A percentile compares a stretch with the other conserved stretches of the same genome.
phyloP scores from a whole-genome alignment of 1,140 invertebrate genomes.

The Limonius californicus region DNA sequence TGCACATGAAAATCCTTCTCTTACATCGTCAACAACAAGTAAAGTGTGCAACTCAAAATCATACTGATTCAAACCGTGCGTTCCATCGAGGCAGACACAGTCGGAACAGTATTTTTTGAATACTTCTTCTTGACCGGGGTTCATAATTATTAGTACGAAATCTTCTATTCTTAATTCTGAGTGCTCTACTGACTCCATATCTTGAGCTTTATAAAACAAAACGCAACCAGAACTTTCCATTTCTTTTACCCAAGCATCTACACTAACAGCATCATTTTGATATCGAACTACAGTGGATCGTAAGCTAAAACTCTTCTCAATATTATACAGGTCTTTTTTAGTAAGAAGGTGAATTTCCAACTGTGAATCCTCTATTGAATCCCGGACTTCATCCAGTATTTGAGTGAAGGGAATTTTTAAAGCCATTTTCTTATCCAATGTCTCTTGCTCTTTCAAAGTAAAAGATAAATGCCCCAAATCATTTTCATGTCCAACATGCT shows the following conservation, averaged over 20 bases:
- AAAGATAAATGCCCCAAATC: too few relatives aligned
- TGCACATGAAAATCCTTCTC: constrained; percentile 21
- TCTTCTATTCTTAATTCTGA: background rate
- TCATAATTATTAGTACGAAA: background rate
- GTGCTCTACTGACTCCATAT: background rate
- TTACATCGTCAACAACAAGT: constrained; percentile 22
- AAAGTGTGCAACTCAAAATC: constrained; percentile 21
- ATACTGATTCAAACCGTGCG: constrained; percentile 19
- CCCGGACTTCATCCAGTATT: background rate
- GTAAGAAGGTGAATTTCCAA: background rate
- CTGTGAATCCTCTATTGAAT: background rate
- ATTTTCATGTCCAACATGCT: too few relatives aligned
- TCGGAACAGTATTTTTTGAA: too few relatives aligned
- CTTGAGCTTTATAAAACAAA: constrained; percentile 18
- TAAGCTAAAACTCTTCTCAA: background rate
- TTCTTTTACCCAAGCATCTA: background rate
- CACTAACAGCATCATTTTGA: background rate
- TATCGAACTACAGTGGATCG: background rate
- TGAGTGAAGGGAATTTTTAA: too few relatives aligned
- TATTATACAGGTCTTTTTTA: background rate
- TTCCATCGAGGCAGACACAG: constrained; percentile 26
- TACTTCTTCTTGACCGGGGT: background rate
- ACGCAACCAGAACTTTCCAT: constrained; percentile 5
- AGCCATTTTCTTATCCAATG: too few relatives aligned
- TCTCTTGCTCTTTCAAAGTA: too few relatives aligned